Evolutionary conservation across 2,113 vertebrate species (phyloP), one percentile per base, ranked within the genome.

Genomic region (Scomber colias): DNA sequence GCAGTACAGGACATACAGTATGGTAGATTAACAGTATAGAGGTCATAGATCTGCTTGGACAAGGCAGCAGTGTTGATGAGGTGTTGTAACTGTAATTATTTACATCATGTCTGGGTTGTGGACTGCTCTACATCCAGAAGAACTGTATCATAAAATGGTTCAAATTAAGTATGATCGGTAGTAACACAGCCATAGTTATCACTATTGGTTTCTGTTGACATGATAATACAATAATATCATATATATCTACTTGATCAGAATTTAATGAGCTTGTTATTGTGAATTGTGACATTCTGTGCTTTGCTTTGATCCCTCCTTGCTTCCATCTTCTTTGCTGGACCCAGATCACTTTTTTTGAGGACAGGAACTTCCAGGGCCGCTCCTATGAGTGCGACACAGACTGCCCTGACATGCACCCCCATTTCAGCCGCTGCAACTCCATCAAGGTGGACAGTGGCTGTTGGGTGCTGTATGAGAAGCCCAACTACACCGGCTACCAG

Each of bases 391-490:
- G 92, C 48, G 88, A 87, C 86, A 63, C 83, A 4, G 94, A 95
- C 83, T 93, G 92, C 60, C 82, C 92, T 3, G 92, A 94, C 71
- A 86, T 93, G 83, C 87, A 89, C 59, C 86, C 91, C 27, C 89
- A 93, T 86, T 94, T 95, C 81, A 93, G 83, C 75, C 93, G 89
- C 66, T 95, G 94, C 76, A 94, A 94, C 90, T 95, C 94, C 76
- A 93, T 94, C 24, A 78, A 74, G 7, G 94, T 94, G 73, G 94
- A 95, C 86, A 40, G 35, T 7, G 35, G 35, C 35, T 40, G 35
- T 75, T 93, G 94, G 92, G 93, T 95, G 40, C 53, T 94, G 61
- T 93, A 92, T 5, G 93, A 93, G 79, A 89, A 90, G 46, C 87
- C 90, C 71, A 87, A 91, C 82, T 92, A 90, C 86, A 77, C 65